Evolutionary conservation across 53 echinoderm and acorn worm genomes (phyloP).

Genomic region (Crossaster papposus): DNA sequence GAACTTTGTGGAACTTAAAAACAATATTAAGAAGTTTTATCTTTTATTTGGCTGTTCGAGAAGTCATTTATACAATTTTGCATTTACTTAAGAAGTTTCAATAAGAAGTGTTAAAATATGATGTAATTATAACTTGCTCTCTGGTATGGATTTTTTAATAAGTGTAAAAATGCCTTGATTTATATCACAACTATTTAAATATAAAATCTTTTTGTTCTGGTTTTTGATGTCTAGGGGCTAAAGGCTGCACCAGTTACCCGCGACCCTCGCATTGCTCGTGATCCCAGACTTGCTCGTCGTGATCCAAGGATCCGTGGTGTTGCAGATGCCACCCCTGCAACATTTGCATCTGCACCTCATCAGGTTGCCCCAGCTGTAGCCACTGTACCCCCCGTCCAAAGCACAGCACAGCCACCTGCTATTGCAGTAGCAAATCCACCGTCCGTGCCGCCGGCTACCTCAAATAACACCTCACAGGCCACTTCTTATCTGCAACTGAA

Average conservation of each 20-base stretch:
- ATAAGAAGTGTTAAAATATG: no score
- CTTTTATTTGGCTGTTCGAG: no score
- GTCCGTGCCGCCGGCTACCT: not conserved
- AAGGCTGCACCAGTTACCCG: conserved; percentile 29
- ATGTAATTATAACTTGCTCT: no score
- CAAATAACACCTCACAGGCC: not conserved
- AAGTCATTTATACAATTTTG: no score
- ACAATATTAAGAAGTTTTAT: no score
- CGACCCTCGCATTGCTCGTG: conserved; percentile 59
- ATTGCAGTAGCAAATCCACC: conserved; percentile 15
- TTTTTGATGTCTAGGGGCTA: not conserved
- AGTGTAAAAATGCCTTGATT: not conserved
- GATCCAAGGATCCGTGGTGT: conserved; percentile 75
- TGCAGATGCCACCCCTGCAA: conserved; percentile 11
- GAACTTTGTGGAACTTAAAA: no score
- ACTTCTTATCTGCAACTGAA: conserved; percentile 9
- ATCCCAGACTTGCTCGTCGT: conserved; percentile 74
- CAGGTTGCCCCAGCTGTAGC: conserved; percentile 19
- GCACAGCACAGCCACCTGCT: not conserved
- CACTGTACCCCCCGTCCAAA: conserved; percentile 51
- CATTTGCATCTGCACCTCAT: conserved; percentile 1
- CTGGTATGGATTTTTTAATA: no score
- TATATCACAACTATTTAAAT: not conserved
- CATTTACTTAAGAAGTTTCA: no score
- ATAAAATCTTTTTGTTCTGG: not conserved